Conservation (phyloP, 2,888 invertebrate genomes). For the Azorinus chamasolen region DNA sequence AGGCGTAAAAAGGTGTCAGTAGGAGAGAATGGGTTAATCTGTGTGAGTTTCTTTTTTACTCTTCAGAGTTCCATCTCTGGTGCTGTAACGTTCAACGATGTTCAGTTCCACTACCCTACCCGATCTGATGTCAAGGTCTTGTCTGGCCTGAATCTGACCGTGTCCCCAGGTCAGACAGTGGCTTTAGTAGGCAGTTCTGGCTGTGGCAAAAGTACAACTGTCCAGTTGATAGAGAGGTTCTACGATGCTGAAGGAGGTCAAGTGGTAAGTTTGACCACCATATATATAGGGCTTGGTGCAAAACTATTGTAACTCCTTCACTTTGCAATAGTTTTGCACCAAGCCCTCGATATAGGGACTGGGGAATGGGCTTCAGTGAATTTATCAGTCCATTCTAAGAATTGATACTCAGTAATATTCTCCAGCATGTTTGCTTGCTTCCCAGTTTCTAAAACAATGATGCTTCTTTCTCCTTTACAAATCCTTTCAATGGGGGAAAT, state of each 20-base stretch:
- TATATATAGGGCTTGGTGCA: too few species aligned
- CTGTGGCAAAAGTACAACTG: slow-evolving; percentile 85
- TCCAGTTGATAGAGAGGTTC: slow-evolving; percentile 85
- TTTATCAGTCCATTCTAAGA: too few species aligned
- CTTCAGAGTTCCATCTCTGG: slow-evolving; percentile 65
- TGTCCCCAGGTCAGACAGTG: slow-evolving; percentile 84
- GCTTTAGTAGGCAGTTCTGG: slow-evolving; percentile 85
- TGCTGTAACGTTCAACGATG: slow-evolving; percentile 66
- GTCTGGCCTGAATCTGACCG: slow-evolving; percentile 82
- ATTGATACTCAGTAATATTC: too few species aligned
- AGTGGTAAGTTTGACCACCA: slow-evolving; percentile 74
- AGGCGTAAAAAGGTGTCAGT: too few species aligned
- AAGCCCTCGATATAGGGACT: too few species aligned
- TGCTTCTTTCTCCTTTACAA: too few species aligned
- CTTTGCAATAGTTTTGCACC: too few species aligned
- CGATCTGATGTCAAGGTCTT: slow-evolving; percentile 84
- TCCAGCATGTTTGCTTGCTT: too few species aligned
- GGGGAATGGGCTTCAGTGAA: too few species aligned
- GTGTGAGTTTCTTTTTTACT: neutral
- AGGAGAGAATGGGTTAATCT: neutral
- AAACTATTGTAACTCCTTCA: neutral
- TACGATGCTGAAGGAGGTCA: slow-evolving; percentile 82
- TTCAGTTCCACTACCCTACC: slow-evolving; percentile 82
- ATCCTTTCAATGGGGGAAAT: too few species aligned
- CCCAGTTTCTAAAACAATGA: too few species aligned